These are phyloP conservation scores for Lutjanus argentimaculatus DNA, from an alignment of 2,797 vertebrate genomes.

Conservation along the genomic window DNA sequence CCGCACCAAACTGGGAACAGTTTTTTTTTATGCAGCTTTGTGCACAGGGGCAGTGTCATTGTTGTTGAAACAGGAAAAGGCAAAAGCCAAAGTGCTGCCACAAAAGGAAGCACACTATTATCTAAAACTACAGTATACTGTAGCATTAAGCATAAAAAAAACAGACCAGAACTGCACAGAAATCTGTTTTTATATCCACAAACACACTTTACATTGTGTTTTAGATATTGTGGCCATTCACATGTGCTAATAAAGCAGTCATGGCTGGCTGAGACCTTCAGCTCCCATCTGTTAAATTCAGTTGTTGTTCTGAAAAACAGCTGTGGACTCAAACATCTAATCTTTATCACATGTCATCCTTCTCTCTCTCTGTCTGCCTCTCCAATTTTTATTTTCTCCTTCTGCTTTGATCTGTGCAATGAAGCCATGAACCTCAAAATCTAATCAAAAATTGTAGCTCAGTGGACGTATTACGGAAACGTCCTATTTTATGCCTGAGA, in stretches of 20 bases:
- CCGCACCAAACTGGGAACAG: neutral
- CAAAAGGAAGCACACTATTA: neutral
- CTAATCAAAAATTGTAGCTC: neutral
- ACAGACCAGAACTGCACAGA: no score
- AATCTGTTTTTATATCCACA: neutral
- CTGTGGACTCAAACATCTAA: neutral
- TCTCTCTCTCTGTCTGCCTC: neutral
- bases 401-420: neutral
- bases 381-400: neutral
- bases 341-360: neutral
- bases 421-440: neutral
- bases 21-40: no score
- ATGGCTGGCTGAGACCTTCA: neutral
- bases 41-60: no score
- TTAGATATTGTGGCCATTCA: neutral
- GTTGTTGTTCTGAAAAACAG: neutral
- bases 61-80: neutral
- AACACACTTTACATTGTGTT: neutral
- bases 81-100: neutral
- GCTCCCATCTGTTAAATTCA: neutral
- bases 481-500: no score
- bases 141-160: no score
- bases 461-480: no score
- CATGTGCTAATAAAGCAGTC: neutral
- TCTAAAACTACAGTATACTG: no score